Conservation (phyloP, 2,888 invertebrate species). For the Parochlus steinenii region DNA sequence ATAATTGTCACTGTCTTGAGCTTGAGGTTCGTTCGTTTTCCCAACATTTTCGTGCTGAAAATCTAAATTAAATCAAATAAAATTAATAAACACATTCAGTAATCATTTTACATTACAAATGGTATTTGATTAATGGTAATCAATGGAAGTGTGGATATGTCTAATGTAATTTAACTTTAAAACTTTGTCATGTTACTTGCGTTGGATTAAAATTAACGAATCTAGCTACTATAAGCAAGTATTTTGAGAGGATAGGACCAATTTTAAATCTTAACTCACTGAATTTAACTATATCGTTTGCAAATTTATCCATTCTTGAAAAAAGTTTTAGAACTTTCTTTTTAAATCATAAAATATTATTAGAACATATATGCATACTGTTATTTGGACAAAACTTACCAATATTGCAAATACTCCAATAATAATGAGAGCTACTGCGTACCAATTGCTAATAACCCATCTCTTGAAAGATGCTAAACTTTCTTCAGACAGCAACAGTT, state of each 20-base stretch:
- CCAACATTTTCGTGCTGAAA: constrained; percentile 61
- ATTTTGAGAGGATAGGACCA: too few relatives aligned
- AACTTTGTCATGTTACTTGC: too few relatives aligned
- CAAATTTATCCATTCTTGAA: constrained; percentile 9
- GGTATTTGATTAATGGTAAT: too few relatives aligned
- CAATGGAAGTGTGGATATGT: too few relatives aligned
- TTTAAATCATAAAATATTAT: not conserved
- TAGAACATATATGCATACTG: not conserved
- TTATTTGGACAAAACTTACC: constrained; percentile 41
- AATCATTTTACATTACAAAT: too few relatives aligned
- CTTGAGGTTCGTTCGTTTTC: constrained; percentile 64
- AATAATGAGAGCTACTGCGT: constrained; percentile 63
- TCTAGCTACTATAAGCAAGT: too few relatives aligned
- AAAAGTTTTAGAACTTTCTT: constrained; percentile 6
- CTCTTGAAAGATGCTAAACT: constrained; percentile 75
- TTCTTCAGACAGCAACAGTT: constrained; percentile 73
- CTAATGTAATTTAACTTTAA: too few relatives aligned
- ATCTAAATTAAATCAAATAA: constrained; percentile 35
- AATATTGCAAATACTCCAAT: constrained; percentile 56
- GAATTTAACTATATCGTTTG: too few relatives aligned
- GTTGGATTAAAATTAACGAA: too few relatives aligned
- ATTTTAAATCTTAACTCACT: too few relatives aligned
- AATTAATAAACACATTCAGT: too few relatives aligned
- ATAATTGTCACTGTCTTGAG: constrained; percentile 77
- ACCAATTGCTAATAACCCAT: constrained; percentile 85